Evolutionary conservation across 1,140 invertebrate species (phyloP), one percentile per base, ranked within the genome.

Genomic region (Drosophila micromelanica): DNA sequence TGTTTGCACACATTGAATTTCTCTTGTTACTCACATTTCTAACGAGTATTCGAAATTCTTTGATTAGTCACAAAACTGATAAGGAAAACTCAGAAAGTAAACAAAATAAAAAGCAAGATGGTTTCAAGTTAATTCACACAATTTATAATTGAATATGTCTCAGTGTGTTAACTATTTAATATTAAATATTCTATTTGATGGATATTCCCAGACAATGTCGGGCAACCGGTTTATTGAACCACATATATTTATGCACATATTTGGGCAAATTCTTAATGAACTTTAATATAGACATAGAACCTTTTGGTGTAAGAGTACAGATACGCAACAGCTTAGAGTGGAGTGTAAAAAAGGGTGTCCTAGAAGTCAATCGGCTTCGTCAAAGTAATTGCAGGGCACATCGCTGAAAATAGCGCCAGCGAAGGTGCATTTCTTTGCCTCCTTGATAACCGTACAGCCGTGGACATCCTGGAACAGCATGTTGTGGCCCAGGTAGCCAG

Each of bases 401-500:
- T 89, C 76, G 11, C 76, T 80, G 13, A 89, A 89, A 9, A 89
- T 70, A 46, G 55, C 43, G 5, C 84, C 84, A 7, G 60, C 62
- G n/a, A 89, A 84, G 9, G 62, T 70, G 45, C 67, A 68, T 5
- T 55, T 40, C 2, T 54, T 17, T 5, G 43, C 56, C 38, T 84
- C 76, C 13, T 74, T 51, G 12, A 89, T 77, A 0, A 82, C 32
- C 1, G 60, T 72, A 23, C 84, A 89, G 0, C 79, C 85, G 30
- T 87, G 71, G 5, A 27, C 6, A n/a, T 59, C 42, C 3, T 49
- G 51, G 13, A 77, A 54, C 3, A 23, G 4, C 27, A 79, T 45
- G 7, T 78, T 72, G 5, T 72, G 78, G 5, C 72, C 57, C 5
- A 73, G n/a, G 11, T 62, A 56, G 35, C 32, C 43, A 0, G 57